Base-by-base conservation (phyloP, 2,888 invertebrate genomes). In the Alentia gelatinosa region DNA sequence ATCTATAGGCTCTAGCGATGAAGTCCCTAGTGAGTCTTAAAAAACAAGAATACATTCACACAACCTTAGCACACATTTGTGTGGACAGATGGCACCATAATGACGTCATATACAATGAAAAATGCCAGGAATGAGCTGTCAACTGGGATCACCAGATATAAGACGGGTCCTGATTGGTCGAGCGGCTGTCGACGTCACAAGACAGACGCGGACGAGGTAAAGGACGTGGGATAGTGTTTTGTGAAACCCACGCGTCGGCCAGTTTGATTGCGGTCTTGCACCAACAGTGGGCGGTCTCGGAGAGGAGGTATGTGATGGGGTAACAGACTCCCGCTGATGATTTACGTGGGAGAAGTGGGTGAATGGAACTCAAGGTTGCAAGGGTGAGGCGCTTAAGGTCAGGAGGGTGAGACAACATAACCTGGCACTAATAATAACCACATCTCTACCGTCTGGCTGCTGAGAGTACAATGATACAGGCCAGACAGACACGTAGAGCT, bases 301-400 rank as follows among this genome's bases (percentile, higher is more conserved):
- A 56, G 56, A 19, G 1, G 56, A 19, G 47, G 47, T 12, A 19
- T 47, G 47, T 47, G 56, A n/a, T 12, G 3, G 56, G 56, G n/a
- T n/a, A 19, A 47, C 19, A 47, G 19, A 47, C 47, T 19, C 9
- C 47, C 30, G 68, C 1, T 4, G 68, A 68, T 56, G 68, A 68
- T 68, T 68, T 68, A 68, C 15, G 68, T 68, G 68, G 68, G 68
- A 68, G 68, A 68, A 30, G 26, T 56, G 68, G n/a, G n/a, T n/a
- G n/a, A n/a, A n/a, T n/a, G n/a, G n/a, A n/a, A n/a, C n/a, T n/a
- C n/a, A n/a, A n/a, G n/a, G n/a, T n/a, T n/a, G 12, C 7, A 26
- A 15, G 68, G 3, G 68, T 68, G 0, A 26, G 26, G 33, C 30
- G 12, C n/a, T n/a, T n/a, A 12, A 26, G 68, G 68, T 1, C 33